Base-by-base conservation (phyloP, 2,888 invertebrate species). In the Dynastes hyllus region DNA sequence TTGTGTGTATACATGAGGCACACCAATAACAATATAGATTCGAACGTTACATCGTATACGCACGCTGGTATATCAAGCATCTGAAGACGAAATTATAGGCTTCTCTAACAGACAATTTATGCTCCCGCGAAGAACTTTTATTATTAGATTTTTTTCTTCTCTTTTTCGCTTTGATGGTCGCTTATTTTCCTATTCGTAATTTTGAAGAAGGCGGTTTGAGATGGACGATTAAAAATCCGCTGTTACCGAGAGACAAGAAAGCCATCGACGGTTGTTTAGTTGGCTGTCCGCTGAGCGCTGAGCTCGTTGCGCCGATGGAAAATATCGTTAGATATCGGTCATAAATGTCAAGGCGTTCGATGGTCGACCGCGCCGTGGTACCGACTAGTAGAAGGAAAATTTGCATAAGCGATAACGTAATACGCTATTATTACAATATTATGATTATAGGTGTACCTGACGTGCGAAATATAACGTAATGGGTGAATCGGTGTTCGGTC, bases 391-490 rank as follows among this genome's bases (percentile, higher is more conserved):
- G 73, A 73, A 73, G 40, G 58, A 58, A 78, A 66, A 78, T 78
- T 78, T 78, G 73, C 78, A 78, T 78, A 71, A 61, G 71, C 71
- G 78, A 78, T 78, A 78, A 78, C 71, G 78, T 78, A 78, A 78
- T 78, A 73, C 78, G 73, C 71, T 73, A 78, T 78, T 78, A 78
- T 73, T 78, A 78, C 78, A 66, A 78, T 78, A 73, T 78, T 73
- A 58, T 73, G 73, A 73, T 73, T 73, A 73, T 73, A 73, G 73
- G 73, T 73, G 73, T 73, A 73, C 22, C 73, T 73, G 73, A 73
- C 73, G 61, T 73, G 73, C 73, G 73, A 73, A 73, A 73, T 73
- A 73, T 73, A 73, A 73, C 58, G 58, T 73, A 73, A 73, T 73
- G 73, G 73, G 61, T 22, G 27, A 73, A 73, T 58, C 22, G 73